These are phyloP conservation scores for Cosmorhoe ocellata DNA, from an alignment of 2,888 invertebrate genomes.

Conservation along the genomic window DNA sequence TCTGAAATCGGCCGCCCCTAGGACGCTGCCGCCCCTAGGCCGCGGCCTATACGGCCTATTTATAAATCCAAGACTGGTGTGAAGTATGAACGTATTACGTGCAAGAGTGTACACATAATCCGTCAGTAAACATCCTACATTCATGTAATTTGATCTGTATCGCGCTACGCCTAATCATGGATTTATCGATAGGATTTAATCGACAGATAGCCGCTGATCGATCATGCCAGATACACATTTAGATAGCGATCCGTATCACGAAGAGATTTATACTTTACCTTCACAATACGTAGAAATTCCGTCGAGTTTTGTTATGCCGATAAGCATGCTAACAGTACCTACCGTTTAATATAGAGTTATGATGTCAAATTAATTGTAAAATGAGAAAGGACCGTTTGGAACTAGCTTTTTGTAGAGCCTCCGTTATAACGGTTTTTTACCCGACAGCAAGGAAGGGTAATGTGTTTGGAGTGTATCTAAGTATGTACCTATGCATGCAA, in stretches of 20 bases:
- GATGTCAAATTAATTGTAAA: no score
- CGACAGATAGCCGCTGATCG: constrained; percentile 69
- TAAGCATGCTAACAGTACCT: background rate
- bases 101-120: constrained; percentile 28
- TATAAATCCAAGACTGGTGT: no score
- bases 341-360: background rate
- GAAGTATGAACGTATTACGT: background rate
- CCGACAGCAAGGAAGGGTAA: no score
- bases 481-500: no score
- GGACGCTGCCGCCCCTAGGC: no score
- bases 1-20: no score
- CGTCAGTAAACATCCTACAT: constrained; percentile 49
- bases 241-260: constrained; percentile 68
- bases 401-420: no score
- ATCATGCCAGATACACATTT: constrained; percentile 63
- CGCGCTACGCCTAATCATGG: constrained; percentile 53
- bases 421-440: no score
- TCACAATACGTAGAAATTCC: constrained; percentile 42
- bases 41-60: no score
- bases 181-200: constrained; percentile 53
- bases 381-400: no score
- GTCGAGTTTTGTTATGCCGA: constrained; percentile 17
- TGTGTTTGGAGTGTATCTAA: no score
- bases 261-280: constrained; percentile 61
- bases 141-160: constrained; percentile 65